phyloP scores from a whole-genome alignment of 2,888 invertebrate genomes.

The Aspidiotus destructor region DNA sequence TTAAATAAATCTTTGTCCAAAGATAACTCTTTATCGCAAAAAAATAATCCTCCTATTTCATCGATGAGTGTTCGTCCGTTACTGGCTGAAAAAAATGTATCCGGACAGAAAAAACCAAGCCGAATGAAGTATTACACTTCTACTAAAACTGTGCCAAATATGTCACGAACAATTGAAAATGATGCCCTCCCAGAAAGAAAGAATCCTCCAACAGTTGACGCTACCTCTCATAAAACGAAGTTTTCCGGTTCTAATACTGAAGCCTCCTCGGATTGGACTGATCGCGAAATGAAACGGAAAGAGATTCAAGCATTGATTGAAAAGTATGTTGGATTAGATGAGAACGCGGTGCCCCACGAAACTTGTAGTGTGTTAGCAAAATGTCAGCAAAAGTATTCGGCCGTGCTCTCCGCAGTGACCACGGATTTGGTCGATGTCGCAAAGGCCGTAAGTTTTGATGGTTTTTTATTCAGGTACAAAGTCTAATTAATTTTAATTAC shows the following conservation, averaged over 20 bases:
- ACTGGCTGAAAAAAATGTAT: too few species aligned
- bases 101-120: background rate
- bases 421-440: background rate
- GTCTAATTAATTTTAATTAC: background rate
- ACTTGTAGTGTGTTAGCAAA: slow-evolving; percentile 37
- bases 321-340: slow-evolving; percentile 69
- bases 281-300: slow-evolving; percentile 69
- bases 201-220: slow-evolving; percentile 20
- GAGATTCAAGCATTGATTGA: slow-evolving; percentile 72
- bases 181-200: background rate
- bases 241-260: background rate
- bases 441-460: slow-evolving; percentile 27
- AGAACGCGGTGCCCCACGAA: slow-evolving; percentile 37
- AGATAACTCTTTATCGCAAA: slow-evolving; percentile 7
- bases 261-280: slow-evolving; percentile 46
- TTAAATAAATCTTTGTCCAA: slow-evolving; percentile 8
- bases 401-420: slow-evolving; percentile 35
- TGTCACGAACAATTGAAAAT: background rate
- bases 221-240: background rate
- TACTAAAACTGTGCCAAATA: background rate
- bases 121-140: background rate
- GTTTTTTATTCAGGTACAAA: background rate
- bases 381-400: slow-evolving; percentile 39
- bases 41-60: slow-evolving; percentile 8
- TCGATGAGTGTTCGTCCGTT: background rate